phyloP scores from a whole-genome alignment of 2,113 vertebrate species.

The Arvicanthis niloticus region DNA sequence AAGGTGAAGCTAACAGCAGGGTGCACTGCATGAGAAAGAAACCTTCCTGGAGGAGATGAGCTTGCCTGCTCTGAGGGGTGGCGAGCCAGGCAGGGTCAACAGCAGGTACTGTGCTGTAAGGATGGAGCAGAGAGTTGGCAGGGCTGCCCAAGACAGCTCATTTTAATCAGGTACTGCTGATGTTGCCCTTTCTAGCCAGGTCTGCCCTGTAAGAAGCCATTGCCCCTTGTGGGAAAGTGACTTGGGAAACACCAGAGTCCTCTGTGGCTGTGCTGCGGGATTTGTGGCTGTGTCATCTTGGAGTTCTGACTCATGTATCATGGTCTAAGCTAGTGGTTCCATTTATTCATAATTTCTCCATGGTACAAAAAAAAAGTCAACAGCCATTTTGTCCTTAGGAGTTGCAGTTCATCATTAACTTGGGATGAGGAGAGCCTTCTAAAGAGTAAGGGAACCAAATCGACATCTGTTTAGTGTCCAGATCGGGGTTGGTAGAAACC shows the following conservation, averaged over 20 bases:
- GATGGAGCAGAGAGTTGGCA: not conserved
- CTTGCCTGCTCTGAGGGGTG: not conserved
- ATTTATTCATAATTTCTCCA: conserved; percentile 11
- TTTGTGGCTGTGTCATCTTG: not conserved
- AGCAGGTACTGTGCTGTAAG: rapidly evolving
- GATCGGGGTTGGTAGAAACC: conserved; percentile 43
- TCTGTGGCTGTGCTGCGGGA: not conserved
- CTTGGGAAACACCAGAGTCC: not conserved
- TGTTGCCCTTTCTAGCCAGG: not conserved
- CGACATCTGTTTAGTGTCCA: conserved; percentile 11
- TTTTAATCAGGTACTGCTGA: not conserved
- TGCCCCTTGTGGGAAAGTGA: conserved; percentile 33
- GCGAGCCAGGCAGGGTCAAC: not conserved
- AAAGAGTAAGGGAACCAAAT: not conserved
- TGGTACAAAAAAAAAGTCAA: not conserved
- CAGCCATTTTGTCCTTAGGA: conserved; percentile 13
- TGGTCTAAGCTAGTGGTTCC: not conserved
- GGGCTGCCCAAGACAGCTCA: not conserved
- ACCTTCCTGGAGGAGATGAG: not conserved
- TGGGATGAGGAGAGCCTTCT: not conserved
- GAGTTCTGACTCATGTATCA: not conserved
- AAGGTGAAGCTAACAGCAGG: not conserved
- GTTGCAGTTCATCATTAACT: not conserved
- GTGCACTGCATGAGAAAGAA: not conserved
- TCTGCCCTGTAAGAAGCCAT: not conserved